Evolutionary conservation across 2,113 vertebrate species (phyloP).

Genomic region (Perca flavescens): DNA sequence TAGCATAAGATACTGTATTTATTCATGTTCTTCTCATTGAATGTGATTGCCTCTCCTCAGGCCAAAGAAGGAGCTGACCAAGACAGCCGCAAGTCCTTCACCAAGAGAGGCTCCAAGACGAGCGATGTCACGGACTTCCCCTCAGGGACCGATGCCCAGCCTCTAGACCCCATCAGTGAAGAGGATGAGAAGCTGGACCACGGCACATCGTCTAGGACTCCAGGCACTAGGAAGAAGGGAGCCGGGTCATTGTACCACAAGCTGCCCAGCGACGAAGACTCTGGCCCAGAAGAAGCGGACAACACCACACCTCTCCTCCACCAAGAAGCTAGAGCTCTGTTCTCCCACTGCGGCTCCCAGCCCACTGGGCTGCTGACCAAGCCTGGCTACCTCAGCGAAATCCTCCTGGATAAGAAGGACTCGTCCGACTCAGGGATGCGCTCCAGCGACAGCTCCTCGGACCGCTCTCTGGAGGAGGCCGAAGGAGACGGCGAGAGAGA

Average conservation of each 20-base stretch:
- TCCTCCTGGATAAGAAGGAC: constrained; percentile 94
- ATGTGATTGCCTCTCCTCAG: constrained; percentile 57
- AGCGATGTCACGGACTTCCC: constrained; percentile 89
- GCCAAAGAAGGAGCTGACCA: constrained; percentile 88
- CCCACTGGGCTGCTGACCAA: constrained; percentile 85
- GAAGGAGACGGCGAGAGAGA: constrained; percentile 79
- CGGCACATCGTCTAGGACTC: constrained; percentile 85
- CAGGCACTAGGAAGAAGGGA: constrained; percentile 88
- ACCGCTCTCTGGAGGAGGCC: constrained; percentile 90
- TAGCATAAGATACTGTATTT: constrained; percentile 40
- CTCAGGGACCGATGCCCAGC: constrained; percentile 86
- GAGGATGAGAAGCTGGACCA: constrained; percentile 96
- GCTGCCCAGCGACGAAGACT: constrained; percentile 93
- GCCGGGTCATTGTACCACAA: constrained; percentile 90
- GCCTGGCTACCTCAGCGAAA: constrained; percentile 87
- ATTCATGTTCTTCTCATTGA: constrained; percentile 57
- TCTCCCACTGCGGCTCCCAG: constrained; percentile 71
- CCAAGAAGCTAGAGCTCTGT: constrained; percentile 69
- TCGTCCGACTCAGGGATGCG: constrained; percentile 94
- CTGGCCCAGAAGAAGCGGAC: constrained; percentile 91
- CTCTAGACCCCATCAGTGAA: constrained; percentile 96
- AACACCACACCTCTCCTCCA: constrained; percentile 94
- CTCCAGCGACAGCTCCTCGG: constrained; percentile 92
- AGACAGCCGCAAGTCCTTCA: constrained; percentile 89
- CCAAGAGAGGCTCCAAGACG: constrained; percentile 86